Conservation (phyloP, 2,797 vertebrate species). For the Artibeus lituratus region DNA sequence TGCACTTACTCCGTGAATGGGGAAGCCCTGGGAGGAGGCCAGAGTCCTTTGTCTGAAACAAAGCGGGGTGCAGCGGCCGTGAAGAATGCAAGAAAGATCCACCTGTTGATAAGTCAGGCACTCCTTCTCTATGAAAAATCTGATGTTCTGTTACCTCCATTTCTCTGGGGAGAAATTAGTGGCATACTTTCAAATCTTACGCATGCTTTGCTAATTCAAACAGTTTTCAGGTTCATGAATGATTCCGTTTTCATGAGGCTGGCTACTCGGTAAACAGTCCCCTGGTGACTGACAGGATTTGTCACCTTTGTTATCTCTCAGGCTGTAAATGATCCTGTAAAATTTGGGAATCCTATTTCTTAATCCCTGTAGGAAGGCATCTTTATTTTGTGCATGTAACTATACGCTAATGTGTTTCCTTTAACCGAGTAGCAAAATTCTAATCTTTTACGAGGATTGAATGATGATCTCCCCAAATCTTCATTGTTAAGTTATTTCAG, state of each 20-base stretch:
- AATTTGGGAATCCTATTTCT: background rate
- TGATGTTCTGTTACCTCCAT: background rate
- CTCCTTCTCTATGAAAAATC: background rate
- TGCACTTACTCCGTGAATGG: background rate
- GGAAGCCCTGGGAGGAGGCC: background rate
- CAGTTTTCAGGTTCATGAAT: slow-evolving; percentile 13
- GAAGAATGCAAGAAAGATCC: background rate
- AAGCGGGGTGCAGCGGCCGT: background rate
- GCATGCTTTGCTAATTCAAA: slow-evolving; percentile 3
- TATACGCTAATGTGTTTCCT: slow-evolving; percentile 39
- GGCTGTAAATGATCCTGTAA: background rate
- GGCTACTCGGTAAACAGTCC: background rate
- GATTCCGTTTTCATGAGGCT: background rate
- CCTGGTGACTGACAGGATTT: background rate
- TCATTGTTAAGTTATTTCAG: background rate
- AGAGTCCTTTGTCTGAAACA: slow-evolving; percentile 55
- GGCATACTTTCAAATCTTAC: background rate
- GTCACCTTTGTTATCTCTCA: background rate
- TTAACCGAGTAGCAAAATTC: slow-evolving; percentile 57
- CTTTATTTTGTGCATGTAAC: slow-evolving; percentile 21
- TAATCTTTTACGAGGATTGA: slow-evolving; percentile 61
- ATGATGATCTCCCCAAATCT: slow-evolving; percentile 37
- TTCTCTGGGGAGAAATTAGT: background rate
- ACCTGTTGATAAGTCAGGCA: slow-evolving; percentile 59
- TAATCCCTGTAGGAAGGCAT: slow-evolving; percentile 21